Base-by-base conservation (phyloP, 2,888 invertebrate species). In the Eledona agricola region DNA sequence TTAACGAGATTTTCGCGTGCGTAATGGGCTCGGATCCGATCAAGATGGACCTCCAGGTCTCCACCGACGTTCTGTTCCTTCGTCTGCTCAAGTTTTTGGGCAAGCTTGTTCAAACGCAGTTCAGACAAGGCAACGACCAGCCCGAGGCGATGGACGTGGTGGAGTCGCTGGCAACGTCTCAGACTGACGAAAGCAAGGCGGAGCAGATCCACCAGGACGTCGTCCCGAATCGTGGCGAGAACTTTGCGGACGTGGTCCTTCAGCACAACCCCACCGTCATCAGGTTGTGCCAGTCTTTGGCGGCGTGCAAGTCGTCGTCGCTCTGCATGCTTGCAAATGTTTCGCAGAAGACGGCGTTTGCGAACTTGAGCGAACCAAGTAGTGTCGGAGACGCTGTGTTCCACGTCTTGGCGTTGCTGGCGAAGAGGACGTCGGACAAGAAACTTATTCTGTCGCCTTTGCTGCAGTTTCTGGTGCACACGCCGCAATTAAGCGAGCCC, bases 371-470 rank as follows among this genome's bases (percentile, higher is more conserved):
- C n/a, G 88, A 88, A 63, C 86, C 88, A 4, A 81, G 86, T 15
- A 89, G 90, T 0, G 85, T 93, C 40, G 89, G 90, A 1, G 94
- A 95, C 70, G 91, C 91, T 10, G 86, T 94, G n/a, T 93, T 92
- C 70, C 88, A 90, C 76, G 81, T 95, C 59, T 81, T 94, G 42
- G 83, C 87, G 15, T 86, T 88, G 1, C 78, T 95, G 55, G 86
- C 87, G n/a, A 82, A 83, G 28, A 86, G 87, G 66, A 87, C 92
- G 1, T 86, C 90, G 3, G 84, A 86, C 68, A 87, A 89, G 1
- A 82, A 84, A 12, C 80, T 89, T 46, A 84, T 94, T 68, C 83
- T 95, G 64, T 84, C 86, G 59, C 90, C 93, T 0, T 80, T 95
- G 22, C 83, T 89, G 67, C 83, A 85, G 57, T 91, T 87, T 74